These are phyloP conservation scores for Cuculus canorus DNA, from an alignment of 2,797 vertebrate species.

Conservation along the genomic window DNA sequence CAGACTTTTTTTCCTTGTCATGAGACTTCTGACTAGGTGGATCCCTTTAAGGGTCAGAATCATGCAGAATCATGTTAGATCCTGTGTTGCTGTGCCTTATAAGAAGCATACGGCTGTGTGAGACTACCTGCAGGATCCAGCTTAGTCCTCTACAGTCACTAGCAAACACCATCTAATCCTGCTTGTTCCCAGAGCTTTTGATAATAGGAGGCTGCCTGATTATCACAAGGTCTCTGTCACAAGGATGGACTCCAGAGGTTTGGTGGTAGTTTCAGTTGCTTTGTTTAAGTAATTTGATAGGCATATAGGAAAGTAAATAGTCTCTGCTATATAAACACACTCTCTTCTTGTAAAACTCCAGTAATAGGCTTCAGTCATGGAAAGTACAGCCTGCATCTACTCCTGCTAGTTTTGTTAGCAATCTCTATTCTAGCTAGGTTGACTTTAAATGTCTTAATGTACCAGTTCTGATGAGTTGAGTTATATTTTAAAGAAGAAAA, in stretches of 20 bases:
- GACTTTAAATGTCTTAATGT: background rate
- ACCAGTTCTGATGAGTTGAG: background rate
- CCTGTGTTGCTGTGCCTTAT: background rate
- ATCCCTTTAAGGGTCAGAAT: too few relatives aligned
- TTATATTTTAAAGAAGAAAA: background rate
- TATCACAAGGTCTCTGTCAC: background rate
- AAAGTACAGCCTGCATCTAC: background rate
- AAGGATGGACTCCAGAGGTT: background rate
- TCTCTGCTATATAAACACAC: background rate
- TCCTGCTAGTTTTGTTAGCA: background rate
- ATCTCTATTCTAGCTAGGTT: background rate
- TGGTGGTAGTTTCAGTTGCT: background rate
- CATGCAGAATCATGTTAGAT: background rate
- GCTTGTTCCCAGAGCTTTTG: background rate
- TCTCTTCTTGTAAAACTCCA: background rate
- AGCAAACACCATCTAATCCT: background rate
- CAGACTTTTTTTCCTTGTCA: too few relatives aligned
- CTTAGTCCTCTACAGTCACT: background rate
- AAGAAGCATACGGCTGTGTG: background rate
- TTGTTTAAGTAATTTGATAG: background rate
- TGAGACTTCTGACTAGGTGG: too few relatives aligned
- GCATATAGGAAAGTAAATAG: background rate
- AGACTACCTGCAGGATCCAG: background rate
- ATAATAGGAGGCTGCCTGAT: background rate
- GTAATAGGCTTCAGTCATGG: background rate